Evolutionary conservation across 2,113 vertebrate genomes (phyloP).

Genomic region (Deroptyus accipitrinus): DNA sequence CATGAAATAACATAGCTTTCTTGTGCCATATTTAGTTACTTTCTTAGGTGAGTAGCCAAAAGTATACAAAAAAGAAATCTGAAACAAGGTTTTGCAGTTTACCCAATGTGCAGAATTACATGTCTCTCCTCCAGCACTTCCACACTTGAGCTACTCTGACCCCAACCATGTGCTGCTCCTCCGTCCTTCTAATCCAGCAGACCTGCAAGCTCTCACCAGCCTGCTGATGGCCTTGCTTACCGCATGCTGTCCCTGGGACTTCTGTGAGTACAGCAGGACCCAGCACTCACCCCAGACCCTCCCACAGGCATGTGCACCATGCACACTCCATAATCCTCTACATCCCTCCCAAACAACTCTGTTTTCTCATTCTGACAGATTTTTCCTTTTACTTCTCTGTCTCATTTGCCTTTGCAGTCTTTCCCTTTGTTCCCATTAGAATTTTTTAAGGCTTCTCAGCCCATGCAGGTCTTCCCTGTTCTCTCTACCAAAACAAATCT

Average conservation of each 20-base stretch:
- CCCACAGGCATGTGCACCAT: fast-evolving
- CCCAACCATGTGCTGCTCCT: background rate
- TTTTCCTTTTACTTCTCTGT: background rate
- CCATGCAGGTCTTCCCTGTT: background rate
- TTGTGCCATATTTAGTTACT: background rate
- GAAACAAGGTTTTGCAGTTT: background rate
- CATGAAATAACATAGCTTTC: background rate
- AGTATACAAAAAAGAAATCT: background rate
- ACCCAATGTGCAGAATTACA: fast-evolving
- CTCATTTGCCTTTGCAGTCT: background rate
- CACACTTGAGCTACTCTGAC: background rate
- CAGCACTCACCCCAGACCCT: background rate
- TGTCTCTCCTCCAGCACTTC: fast-evolving
- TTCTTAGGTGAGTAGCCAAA: background rate
- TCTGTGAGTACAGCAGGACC: background rate
- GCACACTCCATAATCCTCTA: background rate
- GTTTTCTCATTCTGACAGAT: background rate
- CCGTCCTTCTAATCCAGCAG: background rate
- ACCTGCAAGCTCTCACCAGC: background rate
- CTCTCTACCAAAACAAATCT: background rate
- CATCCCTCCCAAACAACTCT: background rate
- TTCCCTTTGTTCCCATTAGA: background rate
- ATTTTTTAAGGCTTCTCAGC: background rate
- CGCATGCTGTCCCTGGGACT: background rate
- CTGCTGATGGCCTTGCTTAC: background rate